Evolutionary conservation across 2,797 vertebrate species (phyloP).

Genomic region (Lepidocolaptes lacrymiger): DNA sequence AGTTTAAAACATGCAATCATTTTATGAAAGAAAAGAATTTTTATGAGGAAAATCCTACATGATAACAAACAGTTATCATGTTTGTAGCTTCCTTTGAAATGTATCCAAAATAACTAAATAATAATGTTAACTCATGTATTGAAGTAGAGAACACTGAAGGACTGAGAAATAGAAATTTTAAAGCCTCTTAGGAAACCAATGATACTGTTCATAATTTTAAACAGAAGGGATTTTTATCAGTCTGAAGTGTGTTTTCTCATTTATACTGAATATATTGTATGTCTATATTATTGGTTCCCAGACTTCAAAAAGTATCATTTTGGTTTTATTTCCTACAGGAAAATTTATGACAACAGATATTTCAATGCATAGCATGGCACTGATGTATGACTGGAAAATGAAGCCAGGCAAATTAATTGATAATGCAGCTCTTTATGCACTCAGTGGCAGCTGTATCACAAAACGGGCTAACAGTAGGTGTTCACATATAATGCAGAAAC

Average conservation of each 20-base stretch:
- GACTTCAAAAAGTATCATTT: neutral
- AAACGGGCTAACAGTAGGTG: neutral
- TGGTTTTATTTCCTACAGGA: neutral
- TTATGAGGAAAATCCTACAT: neutral
- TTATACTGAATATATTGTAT: neutral
- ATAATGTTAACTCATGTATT: neutral
- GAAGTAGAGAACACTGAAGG: neutral
- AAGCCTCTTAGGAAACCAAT: neutral
- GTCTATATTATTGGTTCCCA: neutral
- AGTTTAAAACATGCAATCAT: neutral
- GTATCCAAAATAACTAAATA: neutral
- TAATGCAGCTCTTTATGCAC: neutral
- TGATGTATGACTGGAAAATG: neutral
- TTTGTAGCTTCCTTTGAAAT: neutral
- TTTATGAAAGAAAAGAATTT: neutral
- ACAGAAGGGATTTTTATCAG: neutral
- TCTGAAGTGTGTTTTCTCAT: neutral
- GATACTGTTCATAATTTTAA: neutral
- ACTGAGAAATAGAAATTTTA: neutral
- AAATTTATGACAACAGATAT: neutral
- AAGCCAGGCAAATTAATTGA: constrained; percentile 14
- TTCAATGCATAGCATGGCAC: neutral
- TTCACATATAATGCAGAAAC: constrained; percentile 13
- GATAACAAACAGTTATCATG: neutral
- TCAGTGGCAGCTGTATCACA: neutral